phyloP scores from a whole-genome alignment of 1,140 invertebrate genomes.

The Papilio polytes region DNA sequence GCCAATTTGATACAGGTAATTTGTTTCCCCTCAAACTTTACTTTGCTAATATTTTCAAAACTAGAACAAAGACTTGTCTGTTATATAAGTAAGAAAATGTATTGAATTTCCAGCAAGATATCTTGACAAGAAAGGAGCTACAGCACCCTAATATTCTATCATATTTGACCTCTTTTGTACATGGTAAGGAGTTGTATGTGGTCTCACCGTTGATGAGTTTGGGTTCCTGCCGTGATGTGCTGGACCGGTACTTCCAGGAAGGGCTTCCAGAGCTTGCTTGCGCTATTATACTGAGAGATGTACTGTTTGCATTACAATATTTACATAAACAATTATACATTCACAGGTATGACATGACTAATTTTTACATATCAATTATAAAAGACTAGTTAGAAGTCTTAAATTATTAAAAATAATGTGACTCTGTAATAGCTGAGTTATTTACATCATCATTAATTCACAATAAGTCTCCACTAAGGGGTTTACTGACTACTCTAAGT shows the following conservation, averaged over 20 bases:
- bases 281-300: constrained; percentile 91
- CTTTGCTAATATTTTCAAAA: neutral
- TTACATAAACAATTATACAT: constrained; percentile 93
- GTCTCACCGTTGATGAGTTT: constrained; percentile 92
- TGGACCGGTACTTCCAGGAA: constrained; percentile 90
- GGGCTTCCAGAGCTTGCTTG: constrained; percentile 92
- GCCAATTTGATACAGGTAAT: constrained; percentile 87
- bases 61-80: neutral
- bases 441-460: too few species aligned
- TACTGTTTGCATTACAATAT: constrained; percentile 92
- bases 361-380: constrained; percentile 93
- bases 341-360: constrained; percentile 91
- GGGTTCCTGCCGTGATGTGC: constrained; percentile 91
- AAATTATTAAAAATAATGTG: too few species aligned
- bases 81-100: constrained; percentile 24
- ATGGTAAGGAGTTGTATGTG: constrained; percentile 89
- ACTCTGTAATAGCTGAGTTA: too few species aligned
- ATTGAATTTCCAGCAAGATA: constrained; percentile 87
- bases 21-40: constrained; percentile 4
- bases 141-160: constrained; percentile 91
- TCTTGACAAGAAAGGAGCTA: constrained; percentile 89
- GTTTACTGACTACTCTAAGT: too few species aligned
- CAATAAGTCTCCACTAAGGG: too few species aligned
- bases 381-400: too few species aligned
- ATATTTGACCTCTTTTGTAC: constrained; percentile 90